Conservation (phyloP, 30 jellyfish, hydroid and myxozoan genomes). For the Hydra vulgaris region DNA sequence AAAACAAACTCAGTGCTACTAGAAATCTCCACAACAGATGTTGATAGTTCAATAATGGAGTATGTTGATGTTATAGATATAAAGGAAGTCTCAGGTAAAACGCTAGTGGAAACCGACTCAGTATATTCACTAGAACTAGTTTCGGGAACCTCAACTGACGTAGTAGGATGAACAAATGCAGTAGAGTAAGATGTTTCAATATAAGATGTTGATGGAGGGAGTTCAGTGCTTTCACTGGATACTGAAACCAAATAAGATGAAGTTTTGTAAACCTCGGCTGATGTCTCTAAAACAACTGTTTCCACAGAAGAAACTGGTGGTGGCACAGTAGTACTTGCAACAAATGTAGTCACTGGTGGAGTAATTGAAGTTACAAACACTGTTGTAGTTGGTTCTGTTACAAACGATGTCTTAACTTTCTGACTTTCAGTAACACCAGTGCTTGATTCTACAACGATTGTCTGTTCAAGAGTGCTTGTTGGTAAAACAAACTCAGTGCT, state of each 20-base stretch:
- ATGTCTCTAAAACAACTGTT: neutral
- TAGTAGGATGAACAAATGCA: neutral
- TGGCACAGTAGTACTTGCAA: neutral
- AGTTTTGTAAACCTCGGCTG: neutral
- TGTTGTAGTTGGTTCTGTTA: neutral
- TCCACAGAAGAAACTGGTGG: neutral
- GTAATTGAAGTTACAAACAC: neutral
- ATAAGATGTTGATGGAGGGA: constrained; percentile 13
- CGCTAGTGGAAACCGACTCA: neutral
- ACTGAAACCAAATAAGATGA: neutral
- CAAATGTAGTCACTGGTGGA: neutral
- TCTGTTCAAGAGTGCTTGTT: neutral
- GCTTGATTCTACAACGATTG: neutral
- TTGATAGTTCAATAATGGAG: neutral
- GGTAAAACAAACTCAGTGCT: neutral
- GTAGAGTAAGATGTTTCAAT: neutral
- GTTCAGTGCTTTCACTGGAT: neutral
- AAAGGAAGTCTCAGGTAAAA: neutral
- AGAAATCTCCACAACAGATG: neutral
- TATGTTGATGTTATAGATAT: neutral
- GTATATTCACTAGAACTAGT: neutral
- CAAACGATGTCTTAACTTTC: neutral
- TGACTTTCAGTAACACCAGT: neutral
- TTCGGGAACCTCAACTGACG: neutral
- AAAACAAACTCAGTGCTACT: neutral